Conservation (phyloP, 2,888 invertebrate genomes). For the Agriopis marginaria region DNA sequence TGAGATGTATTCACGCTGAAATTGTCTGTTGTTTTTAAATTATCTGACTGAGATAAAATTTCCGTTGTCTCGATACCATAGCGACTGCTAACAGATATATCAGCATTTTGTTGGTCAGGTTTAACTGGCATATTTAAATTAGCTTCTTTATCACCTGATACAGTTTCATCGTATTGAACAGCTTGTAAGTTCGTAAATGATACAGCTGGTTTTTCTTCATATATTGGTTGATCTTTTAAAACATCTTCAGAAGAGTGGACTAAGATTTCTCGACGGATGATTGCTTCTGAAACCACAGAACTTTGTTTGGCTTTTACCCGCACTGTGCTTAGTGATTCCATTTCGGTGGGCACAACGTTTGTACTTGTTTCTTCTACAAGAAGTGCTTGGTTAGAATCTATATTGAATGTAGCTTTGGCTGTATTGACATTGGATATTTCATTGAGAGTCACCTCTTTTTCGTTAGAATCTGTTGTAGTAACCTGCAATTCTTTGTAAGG, state of each 20-base stretch:
- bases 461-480: constrained; percentile 83
- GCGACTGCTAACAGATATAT: constrained; percentile 71
- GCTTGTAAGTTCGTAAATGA: constrained; percentile 82
- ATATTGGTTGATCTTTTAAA: constrained; percentile 52
- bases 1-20: constrained; percentile 68
- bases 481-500: constrained; percentile 83
- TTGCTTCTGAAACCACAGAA: constrained; percentile 84
- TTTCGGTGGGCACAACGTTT: constrained; percentile 70
- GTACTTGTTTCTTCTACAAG: constrained; percentile 82
- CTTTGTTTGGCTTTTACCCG: constrained; percentile 69
- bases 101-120: constrained; percentile 78
- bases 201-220: constrained; percentile 72
- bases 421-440: constrained; percentile 49
- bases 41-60: constrained; percentile 84
- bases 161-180: constrained; percentile 85
- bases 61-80: constrained; percentile 85
- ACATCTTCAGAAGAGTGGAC: constrained; percentile 78
- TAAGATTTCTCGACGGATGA: constrained; percentile 85
- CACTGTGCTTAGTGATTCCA: constrained; percentile 59
- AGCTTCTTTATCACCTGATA: constrained; percentile 87
- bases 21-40: constrained; percentile 71
- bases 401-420: constrained; percentile 55
- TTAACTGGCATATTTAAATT: constrained; percentile 61
- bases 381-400: constrained; percentile 78
- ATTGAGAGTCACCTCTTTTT: constrained; percentile 81